Percentiles rank a stretch among this genome's conserved stretches.
These are phyloP conservation scores for Elachura formosa DNA, from an alignment of 2,113 vertebrate species.

Conservation along the genomic window DNA sequence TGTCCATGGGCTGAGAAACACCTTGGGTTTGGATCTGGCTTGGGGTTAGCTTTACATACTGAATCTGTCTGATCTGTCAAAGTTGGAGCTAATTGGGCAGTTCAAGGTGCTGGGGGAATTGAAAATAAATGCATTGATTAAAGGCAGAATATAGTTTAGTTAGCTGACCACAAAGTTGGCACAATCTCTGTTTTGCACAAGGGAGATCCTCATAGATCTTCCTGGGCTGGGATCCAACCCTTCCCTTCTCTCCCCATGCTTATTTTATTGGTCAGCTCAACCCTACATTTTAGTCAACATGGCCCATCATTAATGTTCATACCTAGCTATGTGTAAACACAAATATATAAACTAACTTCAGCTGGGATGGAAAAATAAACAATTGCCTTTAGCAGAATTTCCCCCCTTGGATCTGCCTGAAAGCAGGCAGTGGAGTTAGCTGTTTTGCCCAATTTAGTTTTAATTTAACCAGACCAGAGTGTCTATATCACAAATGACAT, in stretches of 20 bases:
- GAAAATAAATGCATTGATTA: neutral
- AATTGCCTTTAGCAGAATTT: neutral
- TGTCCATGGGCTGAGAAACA: neutral
- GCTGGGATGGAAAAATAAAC: neutral
- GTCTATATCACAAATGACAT: neutral
- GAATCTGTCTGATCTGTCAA: neutral
- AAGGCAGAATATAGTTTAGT: neutral
- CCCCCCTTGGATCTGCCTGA: neutral
- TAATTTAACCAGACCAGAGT: neutral
- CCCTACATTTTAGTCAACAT: neutral
- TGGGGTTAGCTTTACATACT: neutral
- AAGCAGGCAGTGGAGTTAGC: neutral
- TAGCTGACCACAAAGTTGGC: neutral
- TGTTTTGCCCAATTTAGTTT: conserved; percentile 26
- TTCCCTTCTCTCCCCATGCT: neutral
- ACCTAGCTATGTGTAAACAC: neutral
- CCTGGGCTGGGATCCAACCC: neutral
- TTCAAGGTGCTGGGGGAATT: neutral
- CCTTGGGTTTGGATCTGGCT: neutral
- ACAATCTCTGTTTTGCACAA: neutral
- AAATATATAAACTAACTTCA: neutral
- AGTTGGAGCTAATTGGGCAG: neutral
- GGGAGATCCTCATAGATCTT: neutral
- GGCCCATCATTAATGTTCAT: neutral
- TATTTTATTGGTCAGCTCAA: neutral